Base-by-base conservation (phyloP, 2,888 invertebrate genomes). In the Alloscopus bannaensis region DNA sequence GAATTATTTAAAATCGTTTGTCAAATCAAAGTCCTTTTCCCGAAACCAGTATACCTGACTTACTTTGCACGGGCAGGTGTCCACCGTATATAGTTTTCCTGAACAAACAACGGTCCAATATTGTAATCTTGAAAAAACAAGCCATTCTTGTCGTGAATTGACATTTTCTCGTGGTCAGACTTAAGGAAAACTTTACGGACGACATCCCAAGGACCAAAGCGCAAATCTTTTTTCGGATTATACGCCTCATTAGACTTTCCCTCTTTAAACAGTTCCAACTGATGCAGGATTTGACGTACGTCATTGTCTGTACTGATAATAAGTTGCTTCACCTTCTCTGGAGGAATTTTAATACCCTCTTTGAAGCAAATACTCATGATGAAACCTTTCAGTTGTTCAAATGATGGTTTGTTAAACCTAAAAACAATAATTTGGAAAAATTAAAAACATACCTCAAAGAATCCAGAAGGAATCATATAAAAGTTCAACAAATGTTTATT, bases 101-200 rank as follows among this genome's bases (percentile, higher is more conserved):
- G 98, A 0, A 99, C 97, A 89, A 99, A 99, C 16, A 99, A 90
- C 0, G 98, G 96, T n/a, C 94, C 93, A 83, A 99, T 91, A 87
- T 93, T 96, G 89, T 99, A 99, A 90, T 99, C 99, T 87, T 95
- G 93, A 89, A 99, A 99, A 90, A 99, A 99, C 71, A 99, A 90
- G 87, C 95, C 94, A 72, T 93, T 92, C 88, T 94, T 96, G 87
- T 98, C 97, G 83, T 91, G 90, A 6, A 96, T 90, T 40, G 89
- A 91, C 94, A 95, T 95, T 0, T 88, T 90, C 87, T 93, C 93
- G 87, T 95, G 94, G 64, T 95, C 94, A 59, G 92, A 91, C 31
- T 91, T 91, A 0, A 93, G 93, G 88, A 99, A 98, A 16, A 98
- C 96, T 88, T 95, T 94, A 64, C 94, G 91, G 47, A 94, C 91